These are phyloP conservation scores for Trogon surrucura DNA, from an alignment of 2,113 vertebrate species.

Conservation along the genomic window DNA sequence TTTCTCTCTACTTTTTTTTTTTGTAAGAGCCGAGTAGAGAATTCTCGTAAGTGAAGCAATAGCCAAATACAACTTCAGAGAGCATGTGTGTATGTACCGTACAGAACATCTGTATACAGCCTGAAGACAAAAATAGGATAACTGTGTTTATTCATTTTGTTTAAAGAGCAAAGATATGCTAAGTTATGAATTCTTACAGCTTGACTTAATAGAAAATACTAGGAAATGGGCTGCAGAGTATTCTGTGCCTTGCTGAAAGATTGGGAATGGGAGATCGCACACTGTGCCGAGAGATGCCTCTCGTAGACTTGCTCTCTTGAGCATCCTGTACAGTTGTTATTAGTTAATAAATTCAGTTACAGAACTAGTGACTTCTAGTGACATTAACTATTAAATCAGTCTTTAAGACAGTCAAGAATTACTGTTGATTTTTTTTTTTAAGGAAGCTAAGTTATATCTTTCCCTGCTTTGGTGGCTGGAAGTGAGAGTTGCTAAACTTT, in stretches of 20 bases:
- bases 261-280: not conserved
- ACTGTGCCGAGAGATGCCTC: not conserved
- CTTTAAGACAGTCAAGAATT: not conserved
- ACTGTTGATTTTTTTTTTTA: not conserved
- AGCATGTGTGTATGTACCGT: not conserved
- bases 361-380: not conserved
- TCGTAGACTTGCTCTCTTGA: not conserved
- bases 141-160: not conserved
- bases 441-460: not conserved
- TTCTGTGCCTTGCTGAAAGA: not conserved
- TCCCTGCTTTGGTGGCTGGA: not conserved
- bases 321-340: not conserved
- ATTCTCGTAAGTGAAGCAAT: not conserved
- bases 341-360: not conserved
- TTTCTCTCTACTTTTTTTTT: not conserved
- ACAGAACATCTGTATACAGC: not conserved
- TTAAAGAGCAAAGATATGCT: not conserved
- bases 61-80: not conserved
- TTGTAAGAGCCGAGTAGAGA: not conserved
- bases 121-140: not conserved
- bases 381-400: not conserved
- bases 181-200: not conserved
- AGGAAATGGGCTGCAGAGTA: not conserved
- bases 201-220: not conserved
- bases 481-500: not conserved